phyloP scores from a whole-genome alignment of 2,888 invertebrate species.

The Eudemis profundana region DNA sequence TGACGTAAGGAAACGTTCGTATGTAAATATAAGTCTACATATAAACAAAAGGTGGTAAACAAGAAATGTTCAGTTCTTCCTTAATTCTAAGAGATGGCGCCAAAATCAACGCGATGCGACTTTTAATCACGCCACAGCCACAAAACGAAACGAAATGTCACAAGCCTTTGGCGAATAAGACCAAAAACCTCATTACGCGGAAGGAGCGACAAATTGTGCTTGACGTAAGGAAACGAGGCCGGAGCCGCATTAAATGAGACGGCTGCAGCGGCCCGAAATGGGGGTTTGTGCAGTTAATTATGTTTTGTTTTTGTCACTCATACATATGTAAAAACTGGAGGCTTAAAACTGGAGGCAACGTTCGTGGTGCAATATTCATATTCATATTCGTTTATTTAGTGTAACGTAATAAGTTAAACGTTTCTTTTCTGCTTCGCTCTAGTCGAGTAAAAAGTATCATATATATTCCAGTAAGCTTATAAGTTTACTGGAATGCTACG shows the following conservation, averaged over 20 bases:
- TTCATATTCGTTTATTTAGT: too few relatives aligned
- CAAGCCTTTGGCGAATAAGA: slow-evolving; percentile 34
- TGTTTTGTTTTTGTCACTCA: neutral
- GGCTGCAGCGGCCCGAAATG: neutral
- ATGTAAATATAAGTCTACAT: too few relatives aligned
- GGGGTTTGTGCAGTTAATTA: slow-evolving; percentile 4
- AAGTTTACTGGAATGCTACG: too few relatives aligned
- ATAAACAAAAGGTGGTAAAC: too few relatives aligned
- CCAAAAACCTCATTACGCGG: slow-evolving; percentile 42
- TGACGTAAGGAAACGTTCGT: slow-evolving; percentile 40
- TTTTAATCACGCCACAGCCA: slow-evolving; percentile 31
- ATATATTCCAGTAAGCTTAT: too few relatives aligned
- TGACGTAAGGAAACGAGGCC: slow-evolving; percentile 14
- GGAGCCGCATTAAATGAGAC: slow-evolving; percentile 9
- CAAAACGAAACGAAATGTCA: slow-evolving; percentile 36
- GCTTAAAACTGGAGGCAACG: too few relatives aligned
- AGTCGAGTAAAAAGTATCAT: too few relatives aligned
- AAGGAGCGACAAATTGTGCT: slow-evolving; percentile 40
- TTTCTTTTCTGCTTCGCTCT: too few relatives aligned
- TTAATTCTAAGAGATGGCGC: slow-evolving; percentile 27
- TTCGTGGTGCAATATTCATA: too few relatives aligned
- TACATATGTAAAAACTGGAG: neutral
- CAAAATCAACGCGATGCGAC: slow-evolving; percentile 23
- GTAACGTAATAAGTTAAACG: too few relatives aligned
- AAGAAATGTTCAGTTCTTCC: too few relatives aligned